Conservation (phyloP, 1,140 invertebrate genomes). For the Streblospio benedicti region DNA sequence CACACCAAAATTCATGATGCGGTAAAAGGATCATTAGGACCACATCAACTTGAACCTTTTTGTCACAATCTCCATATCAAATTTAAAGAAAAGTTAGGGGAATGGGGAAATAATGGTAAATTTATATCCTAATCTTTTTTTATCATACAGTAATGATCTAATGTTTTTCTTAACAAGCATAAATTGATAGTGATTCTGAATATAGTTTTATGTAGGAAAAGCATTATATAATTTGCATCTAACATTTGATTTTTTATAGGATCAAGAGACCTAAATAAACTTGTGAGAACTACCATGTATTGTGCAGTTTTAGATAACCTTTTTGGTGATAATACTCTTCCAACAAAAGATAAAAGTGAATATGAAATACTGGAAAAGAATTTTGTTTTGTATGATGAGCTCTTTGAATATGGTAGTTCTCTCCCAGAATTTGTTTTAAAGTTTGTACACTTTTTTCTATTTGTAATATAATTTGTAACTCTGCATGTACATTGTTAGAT, state of each 20-base stretch:
- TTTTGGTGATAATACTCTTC: conserved; percentile 27
- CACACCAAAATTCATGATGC: conserved; percentile 36
- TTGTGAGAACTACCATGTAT: conserved; percentile 32
- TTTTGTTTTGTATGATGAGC: conserved; percentile 35
- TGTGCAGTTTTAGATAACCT: conserved; percentile 27
- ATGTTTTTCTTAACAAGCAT: no score
- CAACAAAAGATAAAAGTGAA: conserved; percentile 15
- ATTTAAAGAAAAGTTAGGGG: not conserved
- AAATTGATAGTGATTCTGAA: no score
- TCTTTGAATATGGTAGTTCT: conserved; percentile 35
- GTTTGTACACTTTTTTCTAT: conserved; percentile 10
- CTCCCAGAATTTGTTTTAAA: conserved; percentile 29
- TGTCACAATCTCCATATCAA: conserved; percentile 17
- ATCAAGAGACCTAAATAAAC: conserved; percentile 20
- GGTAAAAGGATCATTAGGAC: conserved; percentile 31
- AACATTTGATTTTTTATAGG: conserved; percentile 18
- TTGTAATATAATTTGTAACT: not conserved
- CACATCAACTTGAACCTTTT: conserved; percentile 20
- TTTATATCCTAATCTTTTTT: conserved; percentile 13
- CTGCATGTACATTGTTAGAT: no score
- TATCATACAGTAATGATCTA: conserved; percentile 15
- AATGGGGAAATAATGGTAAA: conserved; percentile 4
- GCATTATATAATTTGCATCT: not conserved
- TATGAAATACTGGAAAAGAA: conserved; percentile 23
- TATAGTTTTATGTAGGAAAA: no score